Conservation (phyloP, 2,888 invertebrate genomes). For the Cataglyphis albicans region DNA sequence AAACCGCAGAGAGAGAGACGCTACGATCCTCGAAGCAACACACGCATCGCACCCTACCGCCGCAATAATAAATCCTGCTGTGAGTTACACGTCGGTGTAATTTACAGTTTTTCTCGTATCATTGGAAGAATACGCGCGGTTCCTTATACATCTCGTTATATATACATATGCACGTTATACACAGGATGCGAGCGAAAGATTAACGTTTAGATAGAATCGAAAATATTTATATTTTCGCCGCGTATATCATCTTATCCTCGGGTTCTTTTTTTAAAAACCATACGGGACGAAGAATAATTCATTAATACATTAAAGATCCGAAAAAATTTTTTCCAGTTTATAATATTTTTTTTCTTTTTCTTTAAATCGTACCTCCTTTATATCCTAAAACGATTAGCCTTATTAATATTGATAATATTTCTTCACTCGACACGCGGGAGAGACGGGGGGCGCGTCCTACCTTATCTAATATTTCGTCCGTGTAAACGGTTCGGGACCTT, state of each 20-base stretch:
- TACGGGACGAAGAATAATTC: constrained; percentile 79
- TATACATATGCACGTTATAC: constrained; percentile 73
- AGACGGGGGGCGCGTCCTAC: constrained; percentile 73
- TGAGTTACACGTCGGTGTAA: constrained; percentile 57
- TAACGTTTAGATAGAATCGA: constrained; percentile 23
- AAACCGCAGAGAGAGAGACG: constrained; percentile 29
- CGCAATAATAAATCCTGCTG: constrained; percentile 65
- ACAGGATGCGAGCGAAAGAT: constrained; percentile 55
- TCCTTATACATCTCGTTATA: constrained; percentile 50
- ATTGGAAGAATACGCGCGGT: constrained; percentile 60
- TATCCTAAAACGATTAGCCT: constrained; percentile 75
- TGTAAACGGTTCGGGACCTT: constrained; percentile 81
- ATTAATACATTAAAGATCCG: constrained; percentile 76
- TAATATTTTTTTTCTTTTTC: constrained; percentile 70
- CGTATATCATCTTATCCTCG: constrained; percentile 44
- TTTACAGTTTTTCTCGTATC: constrained; percentile 49
- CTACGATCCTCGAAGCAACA: constrained; percentile 30
- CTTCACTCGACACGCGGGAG: constrained; percentile 71
- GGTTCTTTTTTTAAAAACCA: constrained; percentile 63
- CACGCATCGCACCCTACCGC: constrained; percentile 59
- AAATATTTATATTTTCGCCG: constrained; percentile 22
- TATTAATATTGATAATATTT: constrained; percentile 77
- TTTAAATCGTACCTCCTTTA: constrained; percentile 73
- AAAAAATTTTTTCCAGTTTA: constrained; percentile 69
- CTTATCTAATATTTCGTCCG: constrained; percentile 67